Evolutionary conservation across 2,797 vertebrate species (phyloP).

Genomic region (Lepus townsendii): DNA sequence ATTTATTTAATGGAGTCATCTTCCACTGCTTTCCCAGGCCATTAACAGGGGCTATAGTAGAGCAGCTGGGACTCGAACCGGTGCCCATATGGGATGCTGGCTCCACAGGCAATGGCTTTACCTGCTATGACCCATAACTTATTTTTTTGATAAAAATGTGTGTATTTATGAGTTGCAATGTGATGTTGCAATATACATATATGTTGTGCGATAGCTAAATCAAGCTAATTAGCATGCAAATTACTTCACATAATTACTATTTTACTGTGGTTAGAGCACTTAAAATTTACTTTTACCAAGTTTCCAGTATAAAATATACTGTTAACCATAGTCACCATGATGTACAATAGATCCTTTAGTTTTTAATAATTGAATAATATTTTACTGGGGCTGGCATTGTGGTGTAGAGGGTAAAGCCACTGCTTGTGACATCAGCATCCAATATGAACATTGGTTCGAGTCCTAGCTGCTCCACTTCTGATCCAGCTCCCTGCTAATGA

Average conservation of each 20-base stretch:
- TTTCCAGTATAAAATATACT: background rate
- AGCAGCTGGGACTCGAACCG: too few relatives aligned
- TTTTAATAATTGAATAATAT: conserved; percentile 27
- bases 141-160: conserved; percentile 12
- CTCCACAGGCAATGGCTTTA: too few relatives aligned
- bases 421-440: too few relatives aligned
- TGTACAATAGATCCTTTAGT: background rate
- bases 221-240: background rate
- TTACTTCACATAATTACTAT: background rate
- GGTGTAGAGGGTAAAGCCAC: too few relatives aligned
- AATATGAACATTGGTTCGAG: too few relatives aligned
- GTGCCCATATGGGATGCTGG: too few relatives aligned
- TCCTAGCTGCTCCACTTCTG: too few relatives aligned
- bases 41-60: too few relatives aligned
- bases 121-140: background rate
- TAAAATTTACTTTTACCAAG: background rate
- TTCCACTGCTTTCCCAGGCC: too few relatives aligned
- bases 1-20: too few relatives aligned
- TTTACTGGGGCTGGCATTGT: background rate
- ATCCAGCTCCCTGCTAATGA: too few relatives aligned
- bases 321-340: background rate
- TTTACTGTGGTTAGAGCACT: background rate
- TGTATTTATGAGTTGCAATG: background rate
- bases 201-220: background rate
- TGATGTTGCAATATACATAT: background rate